phyloP scores from a whole-genome alignment of 2,113 vertebrate genomes.

The Crypturellus undulatus region DNA sequence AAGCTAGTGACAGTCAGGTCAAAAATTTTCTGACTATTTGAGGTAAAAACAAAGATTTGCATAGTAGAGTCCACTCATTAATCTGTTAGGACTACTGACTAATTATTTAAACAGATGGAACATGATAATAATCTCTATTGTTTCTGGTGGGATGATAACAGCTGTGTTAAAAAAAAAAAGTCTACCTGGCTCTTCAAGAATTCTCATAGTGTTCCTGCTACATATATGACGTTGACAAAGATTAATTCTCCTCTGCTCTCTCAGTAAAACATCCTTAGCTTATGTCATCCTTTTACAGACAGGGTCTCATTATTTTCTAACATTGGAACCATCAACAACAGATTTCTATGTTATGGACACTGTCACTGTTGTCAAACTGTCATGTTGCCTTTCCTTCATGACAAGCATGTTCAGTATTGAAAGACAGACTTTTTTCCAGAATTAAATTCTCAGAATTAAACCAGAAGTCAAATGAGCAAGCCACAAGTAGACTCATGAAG shows the following conservation, averaged over 20 bases:
- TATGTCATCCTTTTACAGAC: background rate
- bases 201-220: background rate
- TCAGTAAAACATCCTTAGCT: background rate
- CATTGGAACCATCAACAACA: background rate
- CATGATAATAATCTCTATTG: background rate
- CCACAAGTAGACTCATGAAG: conserved; percentile 11
- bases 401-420: background rate
- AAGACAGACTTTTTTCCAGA: background rate
- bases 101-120: background rate
- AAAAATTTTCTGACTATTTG: background rate
- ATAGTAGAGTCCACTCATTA: background rate
- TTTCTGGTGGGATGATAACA: background rate
- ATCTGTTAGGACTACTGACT: background rate
- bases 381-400: background rate
- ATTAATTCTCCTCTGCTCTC: background rate
- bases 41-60: background rate
- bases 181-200: background rate
- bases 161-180: background rate
- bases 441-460: conserved; percentile 43
- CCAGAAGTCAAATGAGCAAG: conserved; percentile 41
- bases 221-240: background rate
- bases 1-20: background rate
- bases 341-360: background rate
- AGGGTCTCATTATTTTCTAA: background rate
- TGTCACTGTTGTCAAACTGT: background rate